Percentiles rank a stretch among this genome's conserved stretches.
These are phyloP conservation scores for Peromyscus leucopus DNA, from an alignment of 2,113 vertebrate genomes.

Conservation along the genomic window DNA sequence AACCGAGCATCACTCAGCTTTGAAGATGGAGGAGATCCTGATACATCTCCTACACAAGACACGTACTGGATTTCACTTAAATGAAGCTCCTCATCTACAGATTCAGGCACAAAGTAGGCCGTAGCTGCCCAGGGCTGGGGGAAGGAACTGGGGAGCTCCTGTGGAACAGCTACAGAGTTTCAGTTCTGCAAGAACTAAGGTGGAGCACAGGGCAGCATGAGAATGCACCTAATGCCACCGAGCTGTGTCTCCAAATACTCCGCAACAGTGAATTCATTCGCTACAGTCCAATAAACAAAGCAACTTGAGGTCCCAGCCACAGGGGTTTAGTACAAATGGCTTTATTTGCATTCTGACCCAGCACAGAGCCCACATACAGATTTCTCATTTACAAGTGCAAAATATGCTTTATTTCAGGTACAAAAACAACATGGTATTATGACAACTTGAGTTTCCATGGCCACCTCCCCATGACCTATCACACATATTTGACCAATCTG, in stretches of 20 bases:
- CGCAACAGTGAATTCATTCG: not conserved
- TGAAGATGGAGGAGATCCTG: not conserved
- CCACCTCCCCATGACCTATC: conserved; percentile 46
- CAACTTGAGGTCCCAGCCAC: not conserved
- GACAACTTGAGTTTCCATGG: conserved; percentile 74
- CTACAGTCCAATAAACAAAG: not conserved
- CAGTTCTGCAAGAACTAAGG: not conserved
- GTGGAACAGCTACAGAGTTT: not conserved
- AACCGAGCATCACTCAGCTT: not conserved
- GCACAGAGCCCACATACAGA: conserved; percentile 85
- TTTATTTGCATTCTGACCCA: conserved; percentile 88
- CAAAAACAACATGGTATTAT: conserved; percentile 85
- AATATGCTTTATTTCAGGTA: conserved; percentile 87
- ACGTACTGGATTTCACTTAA: not conserved
- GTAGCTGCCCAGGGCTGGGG: not conserved
- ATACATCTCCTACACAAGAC: not conserved
- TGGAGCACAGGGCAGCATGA: rapidly evolving
- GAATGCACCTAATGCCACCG: not conserved
- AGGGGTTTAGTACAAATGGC: conserved; percentile 86
- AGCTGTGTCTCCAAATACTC: rapidly evolving
- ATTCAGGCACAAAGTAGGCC: not conserved
- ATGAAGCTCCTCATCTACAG: not conserved
- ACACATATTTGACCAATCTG: rapidly evolving
- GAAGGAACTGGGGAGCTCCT: too few species aligned
- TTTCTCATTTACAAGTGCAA: conserved; percentile 87